Conservation (phyloP, 2,888 invertebrate genomes). For the Aleiodes alternator region DNA sequence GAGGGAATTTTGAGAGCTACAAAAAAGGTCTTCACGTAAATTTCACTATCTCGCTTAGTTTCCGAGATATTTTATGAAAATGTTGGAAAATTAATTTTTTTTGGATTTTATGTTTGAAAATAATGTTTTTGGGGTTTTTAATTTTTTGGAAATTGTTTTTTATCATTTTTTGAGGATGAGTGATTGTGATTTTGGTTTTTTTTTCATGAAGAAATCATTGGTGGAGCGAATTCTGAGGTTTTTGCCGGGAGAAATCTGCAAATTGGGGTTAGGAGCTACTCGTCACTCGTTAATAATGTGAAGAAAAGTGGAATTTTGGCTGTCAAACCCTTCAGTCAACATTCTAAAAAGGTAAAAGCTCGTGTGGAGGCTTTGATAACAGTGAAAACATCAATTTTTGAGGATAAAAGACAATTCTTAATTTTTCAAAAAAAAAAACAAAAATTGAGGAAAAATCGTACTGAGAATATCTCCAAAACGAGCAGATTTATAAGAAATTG, state of each 20-base stretch:
- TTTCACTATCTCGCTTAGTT: too few species aligned
- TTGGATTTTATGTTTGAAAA: too few species aligned
- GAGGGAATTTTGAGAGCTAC: too few species aligned
- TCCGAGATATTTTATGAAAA: too few species aligned
- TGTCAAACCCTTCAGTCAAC: conserved; percentile 26
- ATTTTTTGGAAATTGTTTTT: conserved; percentile 10
- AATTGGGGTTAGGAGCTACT: conserved; percentile 19
- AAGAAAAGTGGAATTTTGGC: conserved; percentile 13
- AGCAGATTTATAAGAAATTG: too few species aligned
- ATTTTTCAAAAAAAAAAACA: background rate
- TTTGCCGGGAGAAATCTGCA: conserved; percentile 14
- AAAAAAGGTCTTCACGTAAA: too few species aligned
- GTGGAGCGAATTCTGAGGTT: background rate
- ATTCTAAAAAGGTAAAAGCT: conserved; percentile 33
- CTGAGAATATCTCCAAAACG: too few species aligned
- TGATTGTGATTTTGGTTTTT: background rate
- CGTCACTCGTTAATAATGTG: conserved; percentile 36
- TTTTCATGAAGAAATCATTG: background rate
- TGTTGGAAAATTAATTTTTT: too few species aligned
- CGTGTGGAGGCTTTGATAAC: too few species aligned
- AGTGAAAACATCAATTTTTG: background rate
- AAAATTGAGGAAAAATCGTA: background rate
- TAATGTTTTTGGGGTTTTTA: conserved; percentile 10
- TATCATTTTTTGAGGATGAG: background rate
- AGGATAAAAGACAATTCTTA: background rate